Evolutionary conservation across 2,888 invertebrate species (phyloP).

Genomic region (Caenorhabditis angaria): DNA sequence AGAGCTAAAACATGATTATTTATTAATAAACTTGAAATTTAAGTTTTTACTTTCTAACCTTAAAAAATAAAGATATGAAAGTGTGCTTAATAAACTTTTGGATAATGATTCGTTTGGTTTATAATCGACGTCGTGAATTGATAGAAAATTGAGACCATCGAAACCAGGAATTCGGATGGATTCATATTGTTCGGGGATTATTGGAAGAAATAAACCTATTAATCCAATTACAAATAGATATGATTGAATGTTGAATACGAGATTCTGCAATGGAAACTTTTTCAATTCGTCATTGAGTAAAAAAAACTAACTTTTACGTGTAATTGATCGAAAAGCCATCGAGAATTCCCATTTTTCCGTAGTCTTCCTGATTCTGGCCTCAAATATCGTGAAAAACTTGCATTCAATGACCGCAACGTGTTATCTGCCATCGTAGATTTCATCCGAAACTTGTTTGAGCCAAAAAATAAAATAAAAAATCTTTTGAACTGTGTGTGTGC

Average conservation of each 20-base stretch:
- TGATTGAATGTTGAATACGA: conserved; percentile 30
- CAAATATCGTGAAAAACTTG: conserved; percentile 13
- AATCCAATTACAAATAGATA: conserved; percentile 13
- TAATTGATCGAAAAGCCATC: conserved; percentile 39
- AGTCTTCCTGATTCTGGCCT: conserved; percentile 39
- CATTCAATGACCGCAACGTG: conserved; percentile 17
- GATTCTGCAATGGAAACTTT: conserved; percentile 17
- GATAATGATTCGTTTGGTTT: conserved; percentile 3
- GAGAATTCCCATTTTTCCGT: conserved; percentile 25
- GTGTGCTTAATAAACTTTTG: conserved; percentile 15
- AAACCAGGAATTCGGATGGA: conserved; percentile 23
- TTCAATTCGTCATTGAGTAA: background rate
- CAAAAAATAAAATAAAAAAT: no score
- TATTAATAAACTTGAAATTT: background rate
- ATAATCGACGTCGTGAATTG: background rate
- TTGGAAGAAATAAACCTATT: conserved; percentile 12
- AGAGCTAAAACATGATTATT: conserved; percentile 16
- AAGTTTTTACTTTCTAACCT: conserved; percentile 11
- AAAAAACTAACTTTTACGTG: conserved; percentile 28
- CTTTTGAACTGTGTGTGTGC: no score
- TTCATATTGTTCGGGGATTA: conserved; percentile 5
- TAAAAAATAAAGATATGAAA: conserved; percentile 27
- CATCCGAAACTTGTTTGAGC: no score
- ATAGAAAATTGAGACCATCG: conserved; percentile 16
- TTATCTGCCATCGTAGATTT: background rate